Evolutionary conservation across 2,888 invertebrate species (phyloP).

Genomic region (Opisthograptis luteolata): DNA sequence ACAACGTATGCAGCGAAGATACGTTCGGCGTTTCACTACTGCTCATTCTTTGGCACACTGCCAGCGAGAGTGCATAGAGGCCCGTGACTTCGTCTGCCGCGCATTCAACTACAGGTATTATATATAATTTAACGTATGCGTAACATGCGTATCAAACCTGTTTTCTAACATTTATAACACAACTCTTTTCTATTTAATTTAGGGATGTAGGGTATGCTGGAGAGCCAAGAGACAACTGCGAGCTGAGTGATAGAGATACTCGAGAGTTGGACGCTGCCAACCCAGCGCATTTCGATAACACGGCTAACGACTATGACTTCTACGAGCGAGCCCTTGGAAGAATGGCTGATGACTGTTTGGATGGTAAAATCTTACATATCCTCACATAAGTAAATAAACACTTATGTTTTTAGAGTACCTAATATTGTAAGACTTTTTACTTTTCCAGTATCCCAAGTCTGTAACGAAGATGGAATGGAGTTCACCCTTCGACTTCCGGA

Average conservation of each 20-base stretch:
- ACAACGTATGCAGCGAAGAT: slow-evolving; percentile 91
- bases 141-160: slow-evolving; percentile 26
- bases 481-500: slow-evolving; percentile 94
- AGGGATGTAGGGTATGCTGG: slow-evolving; percentile 86
- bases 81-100: slow-evolving; percentile 92
- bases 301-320: slow-evolving; percentile 91
- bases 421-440: too few species aligned
- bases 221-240: slow-evolving; percentile 92
- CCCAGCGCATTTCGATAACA: slow-evolving; percentile 92
- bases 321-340: slow-evolving; percentile 91
- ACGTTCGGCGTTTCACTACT: slow-evolving; percentile 89
- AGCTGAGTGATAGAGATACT: slow-evolving; percentile 94
- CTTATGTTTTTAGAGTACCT: not conserved
- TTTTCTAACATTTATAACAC: too few species aligned
- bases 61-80: slow-evolving; percentile 93
- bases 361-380: slow-evolving; percentile 88
- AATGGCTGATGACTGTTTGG: slow-evolving; percentile 91
- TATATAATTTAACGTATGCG: too few species aligned
- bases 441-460: slow-evolving; percentile 92
- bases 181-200: slow-evolving; percentile 35
- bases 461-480: slow-evolving; percentile 97
- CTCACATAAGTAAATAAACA: not conserved
- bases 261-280: slow-evolving; percentile 93
- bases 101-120: slow-evolving; percentile 95
- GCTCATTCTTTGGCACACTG: slow-evolving; percentile 91